phyloP scores from a whole-genome alignment of 2,113 vertebrate genomes.

The Paramisgurnus dabryanus region DNA sequence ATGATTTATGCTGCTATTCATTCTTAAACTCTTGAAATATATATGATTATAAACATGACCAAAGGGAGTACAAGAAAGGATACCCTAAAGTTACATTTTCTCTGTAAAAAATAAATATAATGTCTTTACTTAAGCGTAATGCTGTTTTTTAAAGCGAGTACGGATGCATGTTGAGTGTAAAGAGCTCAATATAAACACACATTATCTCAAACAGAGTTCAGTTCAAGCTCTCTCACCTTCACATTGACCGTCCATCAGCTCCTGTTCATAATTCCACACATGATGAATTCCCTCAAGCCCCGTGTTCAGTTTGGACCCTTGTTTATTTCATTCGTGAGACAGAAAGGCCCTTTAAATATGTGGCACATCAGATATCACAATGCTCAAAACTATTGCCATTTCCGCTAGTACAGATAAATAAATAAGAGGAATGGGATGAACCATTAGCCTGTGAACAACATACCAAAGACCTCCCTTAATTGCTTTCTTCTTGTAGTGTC shows the following conservation, averaged over 20 bases:
- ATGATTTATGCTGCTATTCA: not conserved
- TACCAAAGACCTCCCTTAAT: slow-evolving; percentile 70
- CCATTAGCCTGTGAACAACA: slow-evolving; percentile 74
- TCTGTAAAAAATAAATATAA: too few relatives aligned
- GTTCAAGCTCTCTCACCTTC: slow-evolving; percentile 46
- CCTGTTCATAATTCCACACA: slow-evolving; percentile 29
- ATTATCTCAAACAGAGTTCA: slow-evolving; percentile 37
- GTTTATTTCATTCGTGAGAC: slow-evolving; percentile 52
- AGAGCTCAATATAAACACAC: slow-evolving; percentile 19
- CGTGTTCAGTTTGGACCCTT: slow-evolving; percentile 39
- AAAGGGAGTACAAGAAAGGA: too few relatives aligned
- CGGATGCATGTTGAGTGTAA: not conserved
- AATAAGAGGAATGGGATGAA: slow-evolving; percentile 62
- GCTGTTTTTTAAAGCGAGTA: not conserved
- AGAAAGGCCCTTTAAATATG: slow-evolving; percentile 48
- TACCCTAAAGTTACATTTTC: too few relatives aligned
- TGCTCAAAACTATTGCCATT: slow-evolving; percentile 30
- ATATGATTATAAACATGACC: too few relatives aligned
- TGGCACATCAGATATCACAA: slow-evolving; percentile 37
- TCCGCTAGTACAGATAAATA: slow-evolving; percentile 46
- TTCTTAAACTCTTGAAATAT: not conserved
- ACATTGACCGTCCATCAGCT: slow-evolving; percentile 44
- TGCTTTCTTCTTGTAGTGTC: slow-evolving; percentile 67
- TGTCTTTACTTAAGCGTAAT: too few relatives aligned
- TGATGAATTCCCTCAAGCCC: slow-evolving; percentile 50